Percentiles rank a stretch among this genome's conserved stretches.
These are phyloP conservation scores for Lerista edwardsae DNA, from an alignment of 2,797 vertebrate genomes.

Conservation along the genomic window DNA sequence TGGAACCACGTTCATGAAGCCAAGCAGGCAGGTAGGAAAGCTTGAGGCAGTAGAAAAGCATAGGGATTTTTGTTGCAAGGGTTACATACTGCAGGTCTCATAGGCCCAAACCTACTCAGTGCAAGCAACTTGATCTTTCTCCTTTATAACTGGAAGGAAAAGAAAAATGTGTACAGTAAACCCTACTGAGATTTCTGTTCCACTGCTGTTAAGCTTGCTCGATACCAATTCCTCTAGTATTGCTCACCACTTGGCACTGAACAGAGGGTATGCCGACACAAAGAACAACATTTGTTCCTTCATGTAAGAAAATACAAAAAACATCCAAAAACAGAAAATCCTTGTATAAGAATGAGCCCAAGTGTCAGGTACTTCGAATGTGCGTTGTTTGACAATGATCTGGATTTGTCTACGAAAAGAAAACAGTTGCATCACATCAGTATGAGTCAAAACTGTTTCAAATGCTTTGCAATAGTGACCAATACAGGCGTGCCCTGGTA, in stretches of 20 bases:
- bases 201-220: neutral
- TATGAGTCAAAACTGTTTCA: too few relatives aligned
- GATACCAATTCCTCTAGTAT: neutral
- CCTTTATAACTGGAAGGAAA: constrained; percentile 10
- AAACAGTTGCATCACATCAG: neutral
- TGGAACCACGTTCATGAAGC: neutral
- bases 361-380: neutral
- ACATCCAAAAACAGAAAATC: neutral
- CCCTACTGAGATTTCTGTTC: neutral
- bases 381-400: neutral
- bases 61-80: constrained; percentile 4
- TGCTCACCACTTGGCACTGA: neutral
- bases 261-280: neutral
- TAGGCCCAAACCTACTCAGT: constrained; percentile 3
- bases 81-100: constrained; percentile 14
- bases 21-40: neutral
- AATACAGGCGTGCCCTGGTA: too few relatives aligned
- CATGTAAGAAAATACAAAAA: neutral
- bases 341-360: neutral
- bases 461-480: too few relatives aligned
- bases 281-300: neutral
- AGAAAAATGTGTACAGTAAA: neutral
- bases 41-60: constrained; percentile 6
- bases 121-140: neutral
- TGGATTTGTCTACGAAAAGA: neutral